Evolutionary conservation across 2,113 vertebrate species (phyloP).

Genomic region (Petrocephalus microphthalmus): DNA sequence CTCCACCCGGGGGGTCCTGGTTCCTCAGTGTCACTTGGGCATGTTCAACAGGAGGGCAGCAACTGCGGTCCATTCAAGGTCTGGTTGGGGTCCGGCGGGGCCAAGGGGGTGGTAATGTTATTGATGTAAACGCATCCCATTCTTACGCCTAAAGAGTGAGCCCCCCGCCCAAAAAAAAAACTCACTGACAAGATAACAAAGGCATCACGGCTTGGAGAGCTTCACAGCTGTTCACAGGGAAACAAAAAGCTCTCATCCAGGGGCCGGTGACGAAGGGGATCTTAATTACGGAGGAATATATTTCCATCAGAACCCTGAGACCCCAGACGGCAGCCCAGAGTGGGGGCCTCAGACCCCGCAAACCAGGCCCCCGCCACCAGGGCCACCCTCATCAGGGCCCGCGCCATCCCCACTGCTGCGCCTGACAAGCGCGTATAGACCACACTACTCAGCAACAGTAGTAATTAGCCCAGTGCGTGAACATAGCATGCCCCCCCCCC

Average conservation of each 20-base stretch:
- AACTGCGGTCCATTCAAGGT: not conserved
- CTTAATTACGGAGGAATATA: conserved; percentile 1
- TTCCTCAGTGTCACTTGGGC: not conserved
- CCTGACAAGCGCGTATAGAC: not conserved
- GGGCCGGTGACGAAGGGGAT: not conserved
- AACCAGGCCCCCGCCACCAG: not conserved
- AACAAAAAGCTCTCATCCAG: conserved; percentile 38
- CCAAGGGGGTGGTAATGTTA: not conserved
- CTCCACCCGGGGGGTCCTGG: not conserved
- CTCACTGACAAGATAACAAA: conserved; percentile 38
- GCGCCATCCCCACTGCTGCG: not conserved
- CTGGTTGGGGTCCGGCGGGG: not conserved
- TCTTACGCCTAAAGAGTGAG: conserved; percentile 50
- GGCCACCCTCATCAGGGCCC: not conserved
- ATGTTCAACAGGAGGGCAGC: not conserved
- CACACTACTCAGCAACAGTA: conserved; percentile 40
- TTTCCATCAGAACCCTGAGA: not conserved
- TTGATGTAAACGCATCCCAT: conserved; percentile 47
- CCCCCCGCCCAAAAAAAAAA: conserved; percentile 33
- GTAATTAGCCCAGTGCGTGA: conserved; percentile 64
- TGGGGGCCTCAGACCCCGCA: not conserved
- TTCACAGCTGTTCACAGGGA: conserved; percentile 39
- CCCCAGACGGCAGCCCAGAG: not conserved
- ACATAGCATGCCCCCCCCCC: conserved; percentile 59
- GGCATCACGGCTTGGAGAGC: conserved; percentile 29